Evolutionary conservation across 2,113 vertebrate genomes (phyloP).

Genomic region (Gavia stellata): DNA sequence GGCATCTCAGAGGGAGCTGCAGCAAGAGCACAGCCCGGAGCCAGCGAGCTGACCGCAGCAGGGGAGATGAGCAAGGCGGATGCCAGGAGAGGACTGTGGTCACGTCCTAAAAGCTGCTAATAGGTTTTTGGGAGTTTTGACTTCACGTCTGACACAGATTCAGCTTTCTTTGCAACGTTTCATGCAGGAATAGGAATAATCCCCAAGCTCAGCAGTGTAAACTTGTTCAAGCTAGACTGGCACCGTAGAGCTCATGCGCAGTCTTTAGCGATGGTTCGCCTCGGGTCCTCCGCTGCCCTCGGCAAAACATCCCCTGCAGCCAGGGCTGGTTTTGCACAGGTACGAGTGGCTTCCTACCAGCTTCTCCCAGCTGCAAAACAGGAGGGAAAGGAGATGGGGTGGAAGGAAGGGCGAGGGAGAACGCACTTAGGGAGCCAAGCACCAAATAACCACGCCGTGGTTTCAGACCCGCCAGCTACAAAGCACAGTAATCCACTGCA

Average conservation of each 20-base stretch:
- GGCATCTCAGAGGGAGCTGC: not conserved
- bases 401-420: not conserved
- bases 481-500: not conserved
- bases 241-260: not conserved
- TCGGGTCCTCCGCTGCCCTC: not conserved
- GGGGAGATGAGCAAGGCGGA: not conserved
- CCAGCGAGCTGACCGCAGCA: not conserved
- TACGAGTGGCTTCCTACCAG: not conserved
- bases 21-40: not conserved
- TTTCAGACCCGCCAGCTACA: not conserved
- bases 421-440: fast-evolving
- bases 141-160: not conserved
- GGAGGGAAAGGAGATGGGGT: not conserved
- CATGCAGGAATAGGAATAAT: not conserved
- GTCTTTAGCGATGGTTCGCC: not conserved
- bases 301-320: not conserved
- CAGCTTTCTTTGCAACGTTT: not conserved
- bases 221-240: not conserved
- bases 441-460: not conserved
- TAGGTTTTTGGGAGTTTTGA: not conserved
- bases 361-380: not conserved
- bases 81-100: not conserved
- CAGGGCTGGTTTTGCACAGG: not conserved
- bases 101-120: not conserved
- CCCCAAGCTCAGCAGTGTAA: not conserved